Evolutionary conservation across 2,888 invertebrate species (phyloP), one percentile per base, ranked within the genome.

Genomic region (Oligia latruncula): DNA sequence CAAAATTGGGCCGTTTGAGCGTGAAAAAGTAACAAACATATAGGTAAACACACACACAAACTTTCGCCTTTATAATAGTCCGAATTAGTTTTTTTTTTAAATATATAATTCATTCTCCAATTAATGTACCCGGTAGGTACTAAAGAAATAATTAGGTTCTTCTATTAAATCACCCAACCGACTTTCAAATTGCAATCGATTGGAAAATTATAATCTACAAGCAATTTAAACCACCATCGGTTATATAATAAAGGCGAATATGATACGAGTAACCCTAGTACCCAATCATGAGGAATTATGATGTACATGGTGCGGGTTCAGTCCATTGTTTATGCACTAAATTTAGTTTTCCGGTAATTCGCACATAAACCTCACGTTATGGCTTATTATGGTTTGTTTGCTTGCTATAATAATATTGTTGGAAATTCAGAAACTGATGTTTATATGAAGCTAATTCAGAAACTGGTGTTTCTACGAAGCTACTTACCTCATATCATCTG

Each of bases 321-420:
- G 71, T 82, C 66, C 65, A 84, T 81, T 88, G 88, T 88, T 88
- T 86, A 86, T 89, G 81, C 74, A 84, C 77, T 74, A 74, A 83
- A 88, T 86, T 74, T 80, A 89, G 81, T 86, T 88, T 85, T 72
- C 72, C 66, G 46, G 78, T 88, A 84, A 88, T 88, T 86, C 58
- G 13, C 64, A 71, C 77, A 78, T 86, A 84, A 86, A 87, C 58
- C 77, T 80, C 60, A 0, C 35, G 40, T 70, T 78, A 52, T 58
- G 35, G 60, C 65, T 66, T 70, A 82, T 82, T 77, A 67, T n/a
- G 40, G 64, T 77, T 80, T 72, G 76, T 81, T 81, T 79, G 55
- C n/a, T 60, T 49, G 67, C 40, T 73, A 20, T 40, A 83, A 68
- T 78, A 64, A 66, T 65, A 23, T 49, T 29, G 58, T 68, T 49